Percentiles rank a stretch among this genome's conserved stretches.
Evolutionary conservation across 2,888 invertebrate species (phyloP).

Genomic region (Thereva unica): DNA sequence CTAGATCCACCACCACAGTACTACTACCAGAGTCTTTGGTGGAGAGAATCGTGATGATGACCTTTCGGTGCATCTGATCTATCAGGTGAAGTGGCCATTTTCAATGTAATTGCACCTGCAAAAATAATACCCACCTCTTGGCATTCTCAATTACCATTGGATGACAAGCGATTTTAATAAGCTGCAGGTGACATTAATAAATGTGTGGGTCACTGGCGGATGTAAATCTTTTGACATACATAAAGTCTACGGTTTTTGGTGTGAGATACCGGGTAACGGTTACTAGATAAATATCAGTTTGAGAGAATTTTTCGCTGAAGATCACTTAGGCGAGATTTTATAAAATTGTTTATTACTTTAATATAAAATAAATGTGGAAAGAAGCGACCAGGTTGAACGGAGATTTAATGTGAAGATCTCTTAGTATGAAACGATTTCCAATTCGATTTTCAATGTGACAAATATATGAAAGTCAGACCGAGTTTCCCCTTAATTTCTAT

Average conservation of each 20-base stretch:
- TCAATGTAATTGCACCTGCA: conserved; percentile 27
- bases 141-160: conserved; percentile 17
- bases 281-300: background rate
- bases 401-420: too few relatives aligned
- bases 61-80: conserved; percentile 34
- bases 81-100: conserved; percentile 23
- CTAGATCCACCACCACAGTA: background rate
- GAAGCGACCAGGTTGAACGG: too few relatives aligned
- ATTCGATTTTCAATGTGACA: too few relatives aligned
- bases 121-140: conserved; percentile 26
- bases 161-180: conserved; percentile 31
- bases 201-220: conserved; percentile 31
- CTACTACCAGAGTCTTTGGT: background rate
- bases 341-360: too few relatives aligned
- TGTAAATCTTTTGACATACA: conserved; percentile 24
- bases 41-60: conserved; percentile 20
- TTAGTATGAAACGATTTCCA: too few relatives aligned
- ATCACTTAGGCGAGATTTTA: too few relatives aligned
- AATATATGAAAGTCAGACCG: too few relatives aligned
- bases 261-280: conserved; percentile 20
- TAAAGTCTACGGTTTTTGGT: background rate
- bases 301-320: too few relatives aligned
- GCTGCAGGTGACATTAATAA: conserved; percentile 32
- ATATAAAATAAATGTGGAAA: too few relatives aligned
- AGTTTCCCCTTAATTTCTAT: too few relatives aligned